Evolutionary conservation across 2,888 invertebrate genomes (phyloP).

Genomic region (Eristalinus sepulchralis): DNA sequence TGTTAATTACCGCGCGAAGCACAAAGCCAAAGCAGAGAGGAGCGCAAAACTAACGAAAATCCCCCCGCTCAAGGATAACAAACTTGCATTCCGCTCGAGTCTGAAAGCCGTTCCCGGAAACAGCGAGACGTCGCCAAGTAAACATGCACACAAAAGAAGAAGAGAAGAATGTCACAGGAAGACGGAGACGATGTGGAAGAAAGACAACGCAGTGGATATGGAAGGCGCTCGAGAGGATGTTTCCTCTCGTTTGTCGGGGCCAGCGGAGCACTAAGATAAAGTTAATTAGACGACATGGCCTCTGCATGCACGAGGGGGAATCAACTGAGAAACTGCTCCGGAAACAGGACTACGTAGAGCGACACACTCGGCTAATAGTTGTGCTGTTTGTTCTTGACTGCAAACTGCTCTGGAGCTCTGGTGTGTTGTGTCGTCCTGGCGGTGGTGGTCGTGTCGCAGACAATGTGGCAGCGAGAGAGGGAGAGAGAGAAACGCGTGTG

Average conservation of each 20-base stretch:
- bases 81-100: constrained; percentile 39
- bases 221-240: constrained; percentile 49
- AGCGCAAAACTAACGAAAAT: no score
- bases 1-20: constrained; percentile 55
- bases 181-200: not conserved
- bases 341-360: constrained; percentile 47
- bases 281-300: constrained; percentile 75
- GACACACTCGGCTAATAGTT: constrained; percentile 59
- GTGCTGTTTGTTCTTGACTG: constrained; percentile 42
- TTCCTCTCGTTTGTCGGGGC: constrained; percentile 36
- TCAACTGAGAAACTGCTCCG: constrained; percentile 23
- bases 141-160: constrained; percentile 27
- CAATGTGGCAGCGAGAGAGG: no score
- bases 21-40: not conserved
- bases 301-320: constrained; percentile 60
- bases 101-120: constrained; percentile 34
- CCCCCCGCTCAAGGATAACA: constrained; percentile 4
- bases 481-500: constrained; percentile 1
- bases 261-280: constrained; percentile 63
- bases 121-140: constrained; percentile 47
- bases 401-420: constrained; percentile 7
- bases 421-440: constrained; percentile 8
- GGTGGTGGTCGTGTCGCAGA: constrained; percentile 33
- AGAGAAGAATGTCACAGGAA: not conserved
- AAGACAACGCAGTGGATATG: constrained; percentile 25